phyloP scores from a whole-genome alignment of 2,888 invertebrate genomes.

The Steinernema scapterisci region DNA sequence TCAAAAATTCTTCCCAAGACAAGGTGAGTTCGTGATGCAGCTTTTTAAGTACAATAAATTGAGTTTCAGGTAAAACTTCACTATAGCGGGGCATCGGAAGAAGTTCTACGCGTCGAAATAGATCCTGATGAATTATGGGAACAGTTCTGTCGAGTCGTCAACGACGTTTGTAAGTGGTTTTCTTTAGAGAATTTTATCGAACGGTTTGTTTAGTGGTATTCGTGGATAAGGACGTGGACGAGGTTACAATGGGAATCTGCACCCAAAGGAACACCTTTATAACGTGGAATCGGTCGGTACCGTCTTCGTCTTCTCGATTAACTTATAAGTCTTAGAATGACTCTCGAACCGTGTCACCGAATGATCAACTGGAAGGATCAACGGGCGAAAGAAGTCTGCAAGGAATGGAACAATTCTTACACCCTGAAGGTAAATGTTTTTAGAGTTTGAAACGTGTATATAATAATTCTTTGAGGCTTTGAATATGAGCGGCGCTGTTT shows the following conservation, averaged over 20 bases:
- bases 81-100: slow-evolving; percentile 21
- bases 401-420: slow-evolving; percentile 53
- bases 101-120: slow-evolving; percentile 51
- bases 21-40: slow-evolving; percentile 33
- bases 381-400: slow-evolving; percentile 69
- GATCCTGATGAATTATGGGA: slow-evolving; percentile 56
- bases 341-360: slow-evolving; percentile 80
- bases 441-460: background rate
- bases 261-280: slow-evolving; percentile 81
- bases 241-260: slow-evolving; percentile 76
- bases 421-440: slow-evolving; percentile 42
- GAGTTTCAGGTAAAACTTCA: slow-evolving; percentile 33
- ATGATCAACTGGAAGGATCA: slow-evolving; percentile 90
- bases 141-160: slow-evolving; percentile 52
- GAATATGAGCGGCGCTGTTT: slow-evolving; percentile 74
- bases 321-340: slow-evolving; percentile 68
- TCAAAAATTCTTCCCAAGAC: slow-evolving; percentile 37
- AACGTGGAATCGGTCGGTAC: slow-evolving; percentile 33
- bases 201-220: background rate
- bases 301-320: background rate
- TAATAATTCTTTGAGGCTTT: slow-evolving; percentile 43
- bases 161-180: slow-evolving; percentile 48
- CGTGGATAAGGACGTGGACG: slow-evolving; percentile 1
- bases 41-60: too few relatives aligned
- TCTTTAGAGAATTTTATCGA: slow-evolving; percentile 34